phyloP scores from a whole-genome alignment of 2,888 invertebrate species.

The Tuta absoluta region DNA sequence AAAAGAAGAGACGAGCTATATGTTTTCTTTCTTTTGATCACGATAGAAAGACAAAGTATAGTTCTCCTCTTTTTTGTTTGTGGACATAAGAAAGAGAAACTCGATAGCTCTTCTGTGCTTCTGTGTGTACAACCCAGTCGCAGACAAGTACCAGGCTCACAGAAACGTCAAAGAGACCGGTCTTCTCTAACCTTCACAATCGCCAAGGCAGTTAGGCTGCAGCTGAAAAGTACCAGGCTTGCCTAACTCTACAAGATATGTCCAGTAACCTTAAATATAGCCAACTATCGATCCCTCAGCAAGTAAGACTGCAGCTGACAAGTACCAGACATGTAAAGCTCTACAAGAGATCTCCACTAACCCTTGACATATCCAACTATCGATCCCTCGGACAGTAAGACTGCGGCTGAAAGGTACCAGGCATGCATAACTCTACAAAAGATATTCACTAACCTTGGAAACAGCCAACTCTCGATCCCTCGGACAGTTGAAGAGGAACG shows the following conservation, averaged over 20 bases:
- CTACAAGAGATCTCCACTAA: conserved; percentile 43
- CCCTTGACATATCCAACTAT: conserved; percentile 82
- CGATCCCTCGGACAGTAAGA: conserved; percentile 81
- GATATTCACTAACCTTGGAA: conserved; percentile 67
- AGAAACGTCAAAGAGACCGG: neutral
- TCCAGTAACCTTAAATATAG: neutral
- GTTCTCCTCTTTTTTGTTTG: too few species aligned
- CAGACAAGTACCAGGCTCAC: neutral
- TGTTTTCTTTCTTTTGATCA: too few species aligned
- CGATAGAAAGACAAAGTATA: too few species aligned
- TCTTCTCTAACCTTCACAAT: neutral
- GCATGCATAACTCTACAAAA: neutral
- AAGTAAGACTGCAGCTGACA: neutral
- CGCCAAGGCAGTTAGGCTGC: neutral
- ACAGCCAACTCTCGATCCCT: conserved; percentile 86
- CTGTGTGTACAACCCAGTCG: too few species aligned
- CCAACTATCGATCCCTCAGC: too few species aligned
- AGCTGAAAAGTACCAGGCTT: neutral
- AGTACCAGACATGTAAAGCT: conserved; percentile 1
- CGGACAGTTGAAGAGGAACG: conserved; percentile 94
- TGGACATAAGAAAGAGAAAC: too few species aligned
- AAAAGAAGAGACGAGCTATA: too few species aligned
- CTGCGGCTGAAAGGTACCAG: conserved; percentile 87
- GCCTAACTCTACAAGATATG: neutral
- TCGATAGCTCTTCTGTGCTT: too few species aligned